Evolutionary conservation across 1,140 invertebrate genomes (phyloP).

Genomic region (Drosophila yakuba): DNA sequence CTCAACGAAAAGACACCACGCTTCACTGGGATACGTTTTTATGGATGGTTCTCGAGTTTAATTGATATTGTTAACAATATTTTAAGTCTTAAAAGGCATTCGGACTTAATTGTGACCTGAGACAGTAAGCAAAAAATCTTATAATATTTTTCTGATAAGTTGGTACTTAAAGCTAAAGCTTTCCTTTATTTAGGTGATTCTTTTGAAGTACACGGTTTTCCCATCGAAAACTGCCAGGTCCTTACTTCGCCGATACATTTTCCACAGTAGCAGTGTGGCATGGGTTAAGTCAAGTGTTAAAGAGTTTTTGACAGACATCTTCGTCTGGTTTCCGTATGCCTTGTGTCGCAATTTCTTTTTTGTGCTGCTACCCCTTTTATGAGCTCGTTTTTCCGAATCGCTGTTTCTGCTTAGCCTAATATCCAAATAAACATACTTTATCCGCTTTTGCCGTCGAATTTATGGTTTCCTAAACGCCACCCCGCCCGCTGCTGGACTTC

Average conservation of each 20-base stretch:
- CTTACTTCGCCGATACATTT: too few relatives aligned
- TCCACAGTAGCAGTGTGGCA: conserved; percentile 15
- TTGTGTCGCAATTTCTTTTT: conserved; percentile 44
- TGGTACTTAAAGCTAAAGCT: too few relatives aligned
- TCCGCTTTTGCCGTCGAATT: conserved; percentile 80
- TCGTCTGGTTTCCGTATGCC: conserved; percentile 20
- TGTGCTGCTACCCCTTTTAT: conserved; percentile 64
- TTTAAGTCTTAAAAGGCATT: too few relatives aligned
- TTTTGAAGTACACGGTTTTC: too few relatives aligned
- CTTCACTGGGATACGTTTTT: not conserved
- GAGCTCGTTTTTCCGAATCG: conserved; percentile 19
- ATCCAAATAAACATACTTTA: conserved; percentile 83
- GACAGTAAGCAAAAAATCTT: too few relatives aligned
- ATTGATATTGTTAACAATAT: too few relatives aligned
- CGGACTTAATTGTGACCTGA: too few relatives aligned
- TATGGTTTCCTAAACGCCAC: conserved; percentile 78
- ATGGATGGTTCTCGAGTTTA: not conserved
- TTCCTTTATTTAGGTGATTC: too few relatives aligned
- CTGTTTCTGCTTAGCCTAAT: conserved; percentile 74
- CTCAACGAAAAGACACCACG: conserved; percentile 11
- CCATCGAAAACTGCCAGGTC: too few relatives aligned
- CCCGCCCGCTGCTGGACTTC: not conserved
- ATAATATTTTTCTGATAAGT: too few relatives aligned
- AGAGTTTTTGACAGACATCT: conserved; percentile 60
- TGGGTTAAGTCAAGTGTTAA: conserved; percentile 81